Conservation (phyloP, 1,140 invertebrate species). For the Eumaeus atala region DNA sequence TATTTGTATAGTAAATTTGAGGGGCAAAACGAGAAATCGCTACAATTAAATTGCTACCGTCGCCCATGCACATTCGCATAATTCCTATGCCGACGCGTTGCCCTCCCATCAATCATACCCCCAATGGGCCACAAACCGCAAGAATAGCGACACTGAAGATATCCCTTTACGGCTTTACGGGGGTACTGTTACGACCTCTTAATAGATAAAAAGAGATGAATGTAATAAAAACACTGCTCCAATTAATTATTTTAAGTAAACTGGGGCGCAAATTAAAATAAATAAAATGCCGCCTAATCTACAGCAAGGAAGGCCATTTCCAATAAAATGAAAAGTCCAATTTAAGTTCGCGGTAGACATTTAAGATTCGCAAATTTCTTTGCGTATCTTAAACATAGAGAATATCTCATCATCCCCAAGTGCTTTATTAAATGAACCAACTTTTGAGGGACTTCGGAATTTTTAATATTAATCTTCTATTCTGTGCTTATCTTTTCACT, state of each 20-base stretch:
- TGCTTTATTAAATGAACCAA: slow-evolving; percentile 12
- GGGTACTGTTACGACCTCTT: too few relatives aligned
- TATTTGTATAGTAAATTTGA: too few relatives aligned
- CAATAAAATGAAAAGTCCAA: slow-evolving; percentile 13
- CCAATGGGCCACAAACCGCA: too few relatives aligned
- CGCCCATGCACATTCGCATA: too few relatives aligned
- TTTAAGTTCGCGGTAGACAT: slow-evolving; percentile 16
- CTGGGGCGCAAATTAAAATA: slow-evolving; percentile 10
- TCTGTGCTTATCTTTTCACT: not conserved
- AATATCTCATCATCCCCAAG: slow-evolving; percentile 12
- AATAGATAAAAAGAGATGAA: too few relatives aligned
- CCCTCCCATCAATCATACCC: too few relatives aligned
- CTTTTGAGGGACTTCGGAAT: slow-evolving; percentile 2
- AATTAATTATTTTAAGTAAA: slow-evolving; percentile 1
- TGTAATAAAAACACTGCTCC: not conserved
- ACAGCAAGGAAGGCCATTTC: slow-evolving; percentile 8
- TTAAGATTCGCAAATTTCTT: slow-evolving; percentile 15
- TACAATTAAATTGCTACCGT: too few relatives aligned
- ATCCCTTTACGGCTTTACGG: too few relatives aligned
- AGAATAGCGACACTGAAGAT: too few relatives aligned
- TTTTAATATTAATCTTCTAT: slow-evolving; percentile 8
- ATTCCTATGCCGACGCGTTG: too few relatives aligned
- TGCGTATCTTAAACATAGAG: slow-evolving; percentile 11
- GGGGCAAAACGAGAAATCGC: too few relatives aligned
- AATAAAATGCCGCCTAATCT: slow-evolving; percentile 15